Evolutionary conservation across 2,797 vertebrate species (phyloP), one percentile per base, ranked within the genome.

Genomic region (Onychomys arenicola): DNA sequence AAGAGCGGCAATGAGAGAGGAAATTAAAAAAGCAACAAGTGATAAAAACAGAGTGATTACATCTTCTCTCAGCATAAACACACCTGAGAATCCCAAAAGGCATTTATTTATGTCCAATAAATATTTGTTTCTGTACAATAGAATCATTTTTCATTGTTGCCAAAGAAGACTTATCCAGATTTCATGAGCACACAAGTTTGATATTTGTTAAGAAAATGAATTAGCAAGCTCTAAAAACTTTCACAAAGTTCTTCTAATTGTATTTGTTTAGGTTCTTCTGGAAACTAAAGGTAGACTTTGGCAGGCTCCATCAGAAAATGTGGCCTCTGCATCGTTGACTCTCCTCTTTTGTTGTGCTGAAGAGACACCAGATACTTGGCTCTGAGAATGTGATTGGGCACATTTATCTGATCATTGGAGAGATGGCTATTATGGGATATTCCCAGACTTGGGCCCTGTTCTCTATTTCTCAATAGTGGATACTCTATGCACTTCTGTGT

Each of bases 21-120:
- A 97, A 96, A 97, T 97, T 96, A 95, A 97, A 98, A 98, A 96
- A 96, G 57, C 76, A 97, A 95, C 80, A 80, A 32, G 40, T 96
- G 61, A 97, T 90, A 46, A 78, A 43, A 95, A 78, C 78, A 84
- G 46, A 93, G 91, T 21, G 97, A 98, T 98, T 97, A 92, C 75
- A 96, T 97, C 97, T 81, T 97, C 96, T 78, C 19, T 89, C 7
- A 65, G 4, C 23, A 3, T 80, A 46, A 95, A 94, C 65, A 93
- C 83, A 97, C 49, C 81, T 90, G 97, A 59, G 92, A 95, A 95
- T 95, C 67, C 77, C 89, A 32, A 96, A 96, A 97, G 90, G 90
- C 76, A 65, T 61, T 94, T 92, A 95, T 88, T 83, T 89, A 16
- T 96, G 25, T 82, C 46, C 85, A 94, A 91, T 94, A 86, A 93